These are phyloP conservation scores for Micropoecilia bifurca DNA, from an alignment of 2,797 vertebrate species.

Conservation along the genomic window DNA sequence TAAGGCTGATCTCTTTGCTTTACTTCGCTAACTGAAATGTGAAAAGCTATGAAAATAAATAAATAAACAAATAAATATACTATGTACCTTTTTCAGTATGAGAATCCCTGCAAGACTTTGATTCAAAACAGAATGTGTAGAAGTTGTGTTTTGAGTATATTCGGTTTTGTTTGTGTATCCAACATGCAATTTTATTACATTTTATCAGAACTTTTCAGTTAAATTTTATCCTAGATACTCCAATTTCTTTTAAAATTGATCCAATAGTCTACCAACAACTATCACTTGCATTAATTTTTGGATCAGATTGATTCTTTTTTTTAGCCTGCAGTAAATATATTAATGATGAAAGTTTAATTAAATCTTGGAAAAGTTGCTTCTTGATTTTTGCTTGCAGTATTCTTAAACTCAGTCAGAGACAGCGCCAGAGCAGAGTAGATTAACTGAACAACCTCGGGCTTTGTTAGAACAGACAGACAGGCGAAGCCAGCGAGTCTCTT, in stretches of 20 bases:
- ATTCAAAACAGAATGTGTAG: not conserved
- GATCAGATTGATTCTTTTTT: not conserved
- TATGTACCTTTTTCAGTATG: not conserved
- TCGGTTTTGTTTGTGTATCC: not conserved
- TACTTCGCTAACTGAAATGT: not conserved
- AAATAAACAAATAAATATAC: not conserved
- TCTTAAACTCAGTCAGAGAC: not conserved
- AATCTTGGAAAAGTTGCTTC: not conserved
- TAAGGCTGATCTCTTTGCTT: conserved; percentile 9
- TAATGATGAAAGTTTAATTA: not conserved
- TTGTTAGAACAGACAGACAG: not conserved
- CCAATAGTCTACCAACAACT: not conserved
- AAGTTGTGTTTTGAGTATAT: too few species aligned
- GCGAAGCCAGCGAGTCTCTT: not conserved
- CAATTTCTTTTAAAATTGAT: not conserved
- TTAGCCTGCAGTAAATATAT: not conserved
- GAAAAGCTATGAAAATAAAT: not conserved
- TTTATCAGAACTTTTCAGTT: not conserved
- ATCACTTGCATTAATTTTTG: not conserved
- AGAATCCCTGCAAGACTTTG: not conserved
- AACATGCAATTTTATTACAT: not conserved
- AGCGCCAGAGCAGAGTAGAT: not conserved
- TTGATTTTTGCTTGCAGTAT: not conserved
- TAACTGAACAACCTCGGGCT: not conserved
- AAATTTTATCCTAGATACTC: not conserved